Percentiles rank a stretch among this genome's conserved stretches.
Conservation (phyloP, 2,888 invertebrate genomes). For the Phytoseiulus persimilis region DNA sequence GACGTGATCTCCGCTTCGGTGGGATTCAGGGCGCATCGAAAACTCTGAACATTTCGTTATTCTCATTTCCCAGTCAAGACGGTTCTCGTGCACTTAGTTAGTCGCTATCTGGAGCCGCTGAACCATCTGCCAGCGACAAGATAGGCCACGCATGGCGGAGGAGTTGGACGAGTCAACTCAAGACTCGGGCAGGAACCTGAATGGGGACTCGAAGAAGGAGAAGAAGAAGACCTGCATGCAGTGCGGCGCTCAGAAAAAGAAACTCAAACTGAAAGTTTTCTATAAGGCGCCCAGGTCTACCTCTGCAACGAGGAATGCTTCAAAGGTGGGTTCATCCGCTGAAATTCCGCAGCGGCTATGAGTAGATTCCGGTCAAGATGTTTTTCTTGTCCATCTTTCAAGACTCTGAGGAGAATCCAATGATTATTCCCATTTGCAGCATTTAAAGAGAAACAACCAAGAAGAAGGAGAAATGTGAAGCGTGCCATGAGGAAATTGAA, state of each 20-base stretch:
- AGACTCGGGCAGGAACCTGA: conserved; percentile 27
- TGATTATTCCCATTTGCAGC: background rate
- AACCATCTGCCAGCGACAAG: background rate
- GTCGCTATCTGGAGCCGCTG: background rate
- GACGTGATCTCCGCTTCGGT: background rate
- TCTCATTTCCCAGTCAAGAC: background rate
- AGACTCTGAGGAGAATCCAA: background rate
- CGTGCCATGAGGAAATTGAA: conserved; percentile 27
- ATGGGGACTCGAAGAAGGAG: conserved; percentile 34
- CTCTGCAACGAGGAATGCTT: conserved; percentile 34
- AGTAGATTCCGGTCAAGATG: too few relatives aligned
- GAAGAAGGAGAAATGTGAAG: conserved; percentile 30
- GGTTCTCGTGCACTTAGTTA: background rate
- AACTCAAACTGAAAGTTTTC: conserved; percentile 27
- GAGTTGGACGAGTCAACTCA: conserved; percentile 31
- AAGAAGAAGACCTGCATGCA: conserved; percentile 31
- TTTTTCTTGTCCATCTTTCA: too few relatives aligned
- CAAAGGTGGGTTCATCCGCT: background rate
- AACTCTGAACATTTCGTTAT: background rate
- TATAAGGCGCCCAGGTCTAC: conserved; percentile 24
- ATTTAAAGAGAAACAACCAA: conserved; percentile 30
- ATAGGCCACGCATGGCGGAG: conserved; percentile 35
- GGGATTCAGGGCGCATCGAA: background rate
- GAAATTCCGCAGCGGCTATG: too few relatives aligned
- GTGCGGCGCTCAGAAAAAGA: conserved; percentile 20